Evolutionary conservation across 2,888 invertebrate genomes (phyloP).

Genomic region (Macroteleia sp.): DNA sequence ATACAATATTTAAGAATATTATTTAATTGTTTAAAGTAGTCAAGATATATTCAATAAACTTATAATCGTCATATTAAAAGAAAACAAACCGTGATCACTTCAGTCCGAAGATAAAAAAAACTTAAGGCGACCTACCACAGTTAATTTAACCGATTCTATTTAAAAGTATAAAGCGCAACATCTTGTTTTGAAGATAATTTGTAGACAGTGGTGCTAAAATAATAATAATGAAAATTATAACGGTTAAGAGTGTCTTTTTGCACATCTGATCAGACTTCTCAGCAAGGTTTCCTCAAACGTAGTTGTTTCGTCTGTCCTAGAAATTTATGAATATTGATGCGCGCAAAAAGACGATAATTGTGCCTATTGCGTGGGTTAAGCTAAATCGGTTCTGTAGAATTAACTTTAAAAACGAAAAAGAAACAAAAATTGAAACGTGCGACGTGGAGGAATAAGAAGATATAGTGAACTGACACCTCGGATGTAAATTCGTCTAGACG

Average conservation of each 20-base stretch:
- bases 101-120: background rate
- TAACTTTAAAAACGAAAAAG: slow-evolving; percentile 72
- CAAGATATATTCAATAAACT: no score
- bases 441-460: slow-evolving; percentile 32
- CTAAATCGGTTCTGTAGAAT: slow-evolving; percentile 80
- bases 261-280: slow-evolving; percentile 34
- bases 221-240: slow-evolving; percentile 17
- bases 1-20: no score
- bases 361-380: slow-evolving; percentile 77
- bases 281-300: slow-evolving; percentile 36
- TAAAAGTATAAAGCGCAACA: slow-evolving; percentile 13
- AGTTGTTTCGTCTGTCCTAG: slow-evolving; percentile 75
- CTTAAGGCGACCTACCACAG: slow-evolving; percentile 18
- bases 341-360: slow-evolving; percentile 69
- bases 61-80: no score
- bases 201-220: slow-evolving; percentile 6
- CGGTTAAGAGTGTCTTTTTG: slow-evolving; percentile 2
- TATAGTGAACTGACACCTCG: slow-evolving; percentile 45
- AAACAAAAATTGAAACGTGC: slow-evolving; percentile 17
- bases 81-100: slow-evolving; percentile 1
- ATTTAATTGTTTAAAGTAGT: no score
- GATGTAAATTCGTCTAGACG: slow-evolving; percentile 76
- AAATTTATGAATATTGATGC: slow-evolving; percentile 76
- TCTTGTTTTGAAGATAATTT: slow-evolving; percentile 33
- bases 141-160: slow-evolving; percentile 6